These are phyloP conservation scores for Schizothorax lantsangensis DNA, from an alignment of 2,797 vertebrate species.

Conservation along the genomic window DNA sequence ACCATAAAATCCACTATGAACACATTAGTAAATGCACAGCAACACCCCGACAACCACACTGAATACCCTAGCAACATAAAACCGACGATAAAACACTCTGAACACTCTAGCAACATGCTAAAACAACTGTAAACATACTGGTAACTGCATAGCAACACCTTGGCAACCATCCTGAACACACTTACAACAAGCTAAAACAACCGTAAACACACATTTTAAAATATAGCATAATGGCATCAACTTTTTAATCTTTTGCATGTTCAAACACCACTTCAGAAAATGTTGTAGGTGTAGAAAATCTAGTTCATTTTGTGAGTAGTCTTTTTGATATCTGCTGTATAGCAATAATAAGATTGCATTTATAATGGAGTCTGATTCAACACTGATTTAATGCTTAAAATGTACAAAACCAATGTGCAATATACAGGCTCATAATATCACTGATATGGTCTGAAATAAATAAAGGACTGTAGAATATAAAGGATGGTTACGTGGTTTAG, in stretches of 20 bases:
- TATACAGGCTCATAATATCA: background rate
- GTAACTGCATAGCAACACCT: background rate
- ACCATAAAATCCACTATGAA: background rate
- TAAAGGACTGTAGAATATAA: background rate
- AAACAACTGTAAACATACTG: background rate
- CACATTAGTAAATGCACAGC: background rate
- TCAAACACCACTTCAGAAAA: background rate
- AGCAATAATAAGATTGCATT: background rate
- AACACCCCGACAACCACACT: background rate
- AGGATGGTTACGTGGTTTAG: background rate
- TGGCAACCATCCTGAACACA: background rate
- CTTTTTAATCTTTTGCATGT: background rate
- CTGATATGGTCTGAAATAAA: background rate
- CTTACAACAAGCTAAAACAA: background rate
- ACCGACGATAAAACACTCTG: background rate
- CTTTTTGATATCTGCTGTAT: background rate
- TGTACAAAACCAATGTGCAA: background rate
- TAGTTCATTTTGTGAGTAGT: background rate
- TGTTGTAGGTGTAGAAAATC: background rate
- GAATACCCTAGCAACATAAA: background rate
- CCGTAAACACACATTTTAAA: background rate
- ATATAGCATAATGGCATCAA: background rate
- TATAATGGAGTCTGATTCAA: background rate
- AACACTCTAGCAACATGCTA: background rate
- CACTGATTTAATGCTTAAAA: background rate